Percentiles rank a stretch among this genome's conserved stretches.
Evolutionary conservation across 92 coral and sea anemone species (phyloP).

Genomic region (Umimayanthus kanabou): DNA sequence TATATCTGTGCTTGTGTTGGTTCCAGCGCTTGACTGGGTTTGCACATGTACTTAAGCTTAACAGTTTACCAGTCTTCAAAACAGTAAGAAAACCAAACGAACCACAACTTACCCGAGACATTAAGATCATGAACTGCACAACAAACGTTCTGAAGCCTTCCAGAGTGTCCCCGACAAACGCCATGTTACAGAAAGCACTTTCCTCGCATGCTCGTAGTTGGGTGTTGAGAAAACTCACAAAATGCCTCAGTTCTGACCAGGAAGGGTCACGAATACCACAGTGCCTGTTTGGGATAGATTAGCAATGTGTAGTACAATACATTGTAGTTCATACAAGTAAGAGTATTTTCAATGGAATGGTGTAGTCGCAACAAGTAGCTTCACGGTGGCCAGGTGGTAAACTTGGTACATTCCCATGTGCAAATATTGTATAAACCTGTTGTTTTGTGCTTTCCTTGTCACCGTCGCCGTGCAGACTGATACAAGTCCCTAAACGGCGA

Average conservation of each 20-base stretch:
- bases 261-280: conserved; percentile 91
- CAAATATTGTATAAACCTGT: no score
- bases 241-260: conserved; percentile 90
- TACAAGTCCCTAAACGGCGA: no score
- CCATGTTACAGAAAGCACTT: conserved; percentile 78
- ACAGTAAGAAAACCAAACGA: neutral
- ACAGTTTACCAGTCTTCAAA: neutral
- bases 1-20: no score
- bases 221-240: conserved; percentile 81
- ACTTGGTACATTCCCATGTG: no score
- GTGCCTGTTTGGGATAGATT: conserved; percentile 46
- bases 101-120: conserved; percentile 75
- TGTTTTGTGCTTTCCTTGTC: no score
- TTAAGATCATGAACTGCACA: conserved; percentile 81
- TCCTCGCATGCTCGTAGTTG: conserved; percentile 87
- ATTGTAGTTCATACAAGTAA: neutral
- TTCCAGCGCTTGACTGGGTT: no score
- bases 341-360: neutral
- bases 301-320: neutral
- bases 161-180: conserved; percentile 71
- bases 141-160: conserved; percentile 87
- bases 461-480: no score
- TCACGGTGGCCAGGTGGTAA: no score
- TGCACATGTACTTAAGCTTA: neutral
- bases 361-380: no score